These are phyloP conservation scores for Novumbra hubbsi DNA, from an alignment of 2,797 vertebrate genomes.

Conservation along the genomic window DNA sequence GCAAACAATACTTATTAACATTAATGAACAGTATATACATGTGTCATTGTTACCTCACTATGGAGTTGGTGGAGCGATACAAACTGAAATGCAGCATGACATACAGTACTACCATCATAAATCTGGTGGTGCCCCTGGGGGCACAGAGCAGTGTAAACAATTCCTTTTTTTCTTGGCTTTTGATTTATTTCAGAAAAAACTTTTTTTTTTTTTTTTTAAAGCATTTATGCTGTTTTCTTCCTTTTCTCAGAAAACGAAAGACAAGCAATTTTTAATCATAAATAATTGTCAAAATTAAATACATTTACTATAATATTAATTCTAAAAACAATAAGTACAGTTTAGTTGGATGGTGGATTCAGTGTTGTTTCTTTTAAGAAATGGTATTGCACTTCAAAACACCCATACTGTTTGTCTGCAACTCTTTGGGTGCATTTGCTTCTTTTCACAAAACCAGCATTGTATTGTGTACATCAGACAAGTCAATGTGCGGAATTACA, in stretches of 20 bases:
- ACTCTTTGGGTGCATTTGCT: slow-evolving; percentile 77
- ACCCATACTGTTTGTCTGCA: slow-evolving; percentile 69
- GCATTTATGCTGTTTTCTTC: slow-evolving; percentile 83
- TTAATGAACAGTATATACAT: slow-evolving; percentile 88
- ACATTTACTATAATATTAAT: slow-evolving; percentile 90
- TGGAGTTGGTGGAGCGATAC: slow-evolving; percentile 77
- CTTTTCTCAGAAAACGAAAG: slow-evolving; percentile 92
- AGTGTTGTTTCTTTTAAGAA: slow-evolving; percentile 80
- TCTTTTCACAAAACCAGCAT: slow-evolving; percentile 79
- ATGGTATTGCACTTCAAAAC: slow-evolving; percentile 87
- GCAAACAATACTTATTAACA: slow-evolving; percentile 88
- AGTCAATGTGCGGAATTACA: slow-evolving; percentile 14
- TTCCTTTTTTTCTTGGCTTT: slow-evolving; percentile 79
- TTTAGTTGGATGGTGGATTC: slow-evolving; percentile 81
- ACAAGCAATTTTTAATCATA: slow-evolving; percentile 86
- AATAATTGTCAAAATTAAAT: slow-evolving; percentile 97
- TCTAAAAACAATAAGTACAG: slow-evolving; percentile 78
- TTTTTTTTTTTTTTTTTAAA: slow-evolving; percentile 80
- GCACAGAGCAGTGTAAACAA: slow-evolving; percentile 89
- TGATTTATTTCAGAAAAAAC: slow-evolving; percentile 82
- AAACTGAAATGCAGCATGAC: slow-evolving; percentile 80
- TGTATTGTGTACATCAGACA: slow-evolving; percentile 71
- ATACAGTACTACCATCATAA: slow-evolving; percentile 73
- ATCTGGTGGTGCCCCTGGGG: slow-evolving; percentile 74
- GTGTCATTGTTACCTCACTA: slow-evolving; percentile 77